phyloP scores from a whole-genome alignment of 2,113 vertebrate species.

The Fulmarus glacialis region DNA sequence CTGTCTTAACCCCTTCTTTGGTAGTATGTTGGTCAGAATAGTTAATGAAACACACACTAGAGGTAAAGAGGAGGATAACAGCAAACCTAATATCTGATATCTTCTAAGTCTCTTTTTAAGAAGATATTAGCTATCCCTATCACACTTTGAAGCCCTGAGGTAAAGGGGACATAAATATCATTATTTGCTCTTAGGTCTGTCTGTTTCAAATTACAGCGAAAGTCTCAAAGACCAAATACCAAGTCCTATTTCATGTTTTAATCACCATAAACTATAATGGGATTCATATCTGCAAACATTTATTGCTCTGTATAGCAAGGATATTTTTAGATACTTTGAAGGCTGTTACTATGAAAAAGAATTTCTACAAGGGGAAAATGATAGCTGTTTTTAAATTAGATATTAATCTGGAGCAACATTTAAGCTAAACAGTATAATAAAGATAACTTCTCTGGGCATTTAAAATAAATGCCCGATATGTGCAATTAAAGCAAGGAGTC shows the following conservation, averaged over 20 bases:
- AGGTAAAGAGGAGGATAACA: background rate
- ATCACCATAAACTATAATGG: background rate
- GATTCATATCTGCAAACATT: conserved; percentile 21
- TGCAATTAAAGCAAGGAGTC: background rate
- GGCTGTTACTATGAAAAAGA: conserved; percentile 34
- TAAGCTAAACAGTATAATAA: background rate
- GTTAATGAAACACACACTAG: background rate
- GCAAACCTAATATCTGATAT: background rate
- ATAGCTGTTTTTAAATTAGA: conserved; percentile 15
- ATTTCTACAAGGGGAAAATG: background rate
- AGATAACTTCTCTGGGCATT: background rate
- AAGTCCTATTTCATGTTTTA: conserved; percentile 20
- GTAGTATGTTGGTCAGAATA: background rate
- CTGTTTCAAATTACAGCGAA: background rate
- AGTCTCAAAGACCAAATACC: background rate
- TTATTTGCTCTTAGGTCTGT: background rate
- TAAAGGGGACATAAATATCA: background rate
- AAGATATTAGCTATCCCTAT: background rate
- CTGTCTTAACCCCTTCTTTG: background rate
- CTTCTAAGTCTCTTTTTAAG: background rate
- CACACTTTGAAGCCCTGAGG: background rate
- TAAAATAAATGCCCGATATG: background rate
- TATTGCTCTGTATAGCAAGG: background rate
- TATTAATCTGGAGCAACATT: conserved; percentile 1
- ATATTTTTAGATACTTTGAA: conserved; percentile 28